Evolutionary conservation across 2,113 vertebrate genomes (phyloP), one percentile per base, ranked within the genome.

Genomic region (Paramormyrops kingsleyae): DNA sequence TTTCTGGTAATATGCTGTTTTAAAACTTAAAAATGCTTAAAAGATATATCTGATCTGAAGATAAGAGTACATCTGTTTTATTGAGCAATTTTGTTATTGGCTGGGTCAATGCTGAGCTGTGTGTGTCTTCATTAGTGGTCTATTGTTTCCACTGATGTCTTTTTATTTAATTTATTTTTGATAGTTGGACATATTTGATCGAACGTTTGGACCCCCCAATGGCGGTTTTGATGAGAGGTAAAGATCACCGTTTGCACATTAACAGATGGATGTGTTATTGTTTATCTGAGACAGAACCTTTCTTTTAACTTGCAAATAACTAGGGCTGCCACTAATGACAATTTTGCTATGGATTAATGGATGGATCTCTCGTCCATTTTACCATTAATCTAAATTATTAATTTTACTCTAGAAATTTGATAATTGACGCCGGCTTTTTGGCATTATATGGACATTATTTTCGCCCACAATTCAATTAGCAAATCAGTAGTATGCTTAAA

Each of bases 191-290:
- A 94, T 98, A 90, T 99, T 99, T 87, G 97, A 99, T 89, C 97
- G 98, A 94, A 94, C 98, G 0, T 99, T 99, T 0, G 97, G 98
- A 31, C 97, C 98, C 0, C 96, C 96, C 5, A 96, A 97, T 90
- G 98, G 99, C 0, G 97, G 97, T 87, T 96, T 97, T 15, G 59
- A 98, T 2, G 97, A 99, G 92, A 97, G 98, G 99, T 98, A 94
- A 77, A 87, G 42, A 53, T 0, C 2, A 52, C 46, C 4, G 0
- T 0, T 35, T 31, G 0, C 24, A 74, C 59, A 19, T 39, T 80
- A 80, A 19, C 62, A 70, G 9, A 70, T 4, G n/a, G 62, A 70
- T 31, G 62, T 13, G 62, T 70, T 4, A 5, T 27, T 70, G n/a
- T 70, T 27, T 70, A 62, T n/a, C 56, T 7, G 24, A 59, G 56